A percentile compares a stretch with the other conserved stretches of the same genome.
Conservation (phyloP, 2,113 vertebrate genomes). For the Clupea harengus region DNA sequence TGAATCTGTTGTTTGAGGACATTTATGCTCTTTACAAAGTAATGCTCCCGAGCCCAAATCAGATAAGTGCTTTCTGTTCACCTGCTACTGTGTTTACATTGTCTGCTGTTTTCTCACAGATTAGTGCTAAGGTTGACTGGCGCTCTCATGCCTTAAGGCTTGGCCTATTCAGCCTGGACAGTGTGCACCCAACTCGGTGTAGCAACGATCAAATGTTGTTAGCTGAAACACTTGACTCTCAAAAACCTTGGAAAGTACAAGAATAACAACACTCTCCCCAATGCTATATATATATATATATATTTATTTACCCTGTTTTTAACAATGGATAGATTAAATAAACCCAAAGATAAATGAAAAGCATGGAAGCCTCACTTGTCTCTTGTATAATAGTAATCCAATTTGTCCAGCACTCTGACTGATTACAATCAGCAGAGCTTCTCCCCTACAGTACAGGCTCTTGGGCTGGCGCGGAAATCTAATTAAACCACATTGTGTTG, state of each 20-base stretch:
- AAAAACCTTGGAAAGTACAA: slow-evolving; percentile 41
- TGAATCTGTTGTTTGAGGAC: neutral
- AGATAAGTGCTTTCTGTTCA: slow-evolving; percentile 12
- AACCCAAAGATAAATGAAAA: slow-evolving; percentile 32
- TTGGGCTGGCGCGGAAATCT: slow-evolving; percentile 51
- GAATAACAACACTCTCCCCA: slow-evolving; percentile 39
- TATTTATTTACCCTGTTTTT: slow-evolving; percentile 46
- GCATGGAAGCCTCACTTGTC: slow-evolving; percentile 40
- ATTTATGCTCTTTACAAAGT: neutral
- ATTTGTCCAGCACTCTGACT: slow-evolving; percentile 64
- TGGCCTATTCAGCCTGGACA: slow-evolving; percentile 4
- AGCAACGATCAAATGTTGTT: slow-evolving; percentile 40
- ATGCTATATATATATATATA: slow-evolving; percentile 19
- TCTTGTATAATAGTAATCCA: slow-evolving; percentile 60
- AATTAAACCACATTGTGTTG: slow-evolving; percentile 61
- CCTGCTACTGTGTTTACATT: neutral
- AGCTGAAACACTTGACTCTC: slow-evolving; percentile 14
- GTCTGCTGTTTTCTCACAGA: slow-evolving; percentile 13
- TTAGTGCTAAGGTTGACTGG: slow-evolving; percentile 1
- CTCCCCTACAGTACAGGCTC: slow-evolving; percentile 44
- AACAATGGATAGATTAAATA: slow-evolving; percentile 43
- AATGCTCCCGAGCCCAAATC: neutral
- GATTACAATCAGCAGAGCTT: slow-evolving; percentile 64
- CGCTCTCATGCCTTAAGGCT: neutral
- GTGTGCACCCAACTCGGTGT: slow-evolving; percentile 29